A percentile compares a stretch with the other conserved stretches of the same genome.
Conservation (phyloP, 2,797 vertebrate genomes). For the Halcyon chelicuti region DNA sequence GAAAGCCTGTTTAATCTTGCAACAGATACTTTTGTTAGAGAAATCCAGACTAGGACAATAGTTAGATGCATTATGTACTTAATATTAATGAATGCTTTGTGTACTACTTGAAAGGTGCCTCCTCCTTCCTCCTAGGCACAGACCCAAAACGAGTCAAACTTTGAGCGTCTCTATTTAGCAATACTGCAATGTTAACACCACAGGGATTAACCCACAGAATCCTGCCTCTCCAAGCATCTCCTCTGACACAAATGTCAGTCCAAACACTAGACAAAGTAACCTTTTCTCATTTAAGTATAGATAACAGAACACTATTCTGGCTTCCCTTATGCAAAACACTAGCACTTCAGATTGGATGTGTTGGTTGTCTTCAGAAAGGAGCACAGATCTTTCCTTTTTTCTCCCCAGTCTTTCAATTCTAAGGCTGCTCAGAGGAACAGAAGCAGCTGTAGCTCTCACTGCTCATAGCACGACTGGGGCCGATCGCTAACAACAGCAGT, state of each 20-base stretch:
- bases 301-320: background rate
- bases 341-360: background rate
- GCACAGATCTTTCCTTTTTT: background rate
- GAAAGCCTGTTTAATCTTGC: constrained; percentile 6
- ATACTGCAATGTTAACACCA: background rate
- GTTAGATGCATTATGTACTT: background rate
- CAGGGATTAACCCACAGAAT: background rate
- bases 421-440: background rate
- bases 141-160: background rate
- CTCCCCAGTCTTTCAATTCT: background rate
- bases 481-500: background rate
- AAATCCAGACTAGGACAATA: background rate
- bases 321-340: background rate
- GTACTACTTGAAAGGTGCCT: background rate
- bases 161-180: background rate
- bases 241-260: background rate
- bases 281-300: background rate
- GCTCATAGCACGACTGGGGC: background rate
- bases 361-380: background rate
- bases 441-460: background rate
- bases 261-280: background rate
- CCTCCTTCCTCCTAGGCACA: background rate
- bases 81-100: background rate
- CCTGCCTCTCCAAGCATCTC: background rate
- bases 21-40: background rate